Evolutionary conservation across 2,113 vertebrate genomes (phyloP).

Genomic region (Baryphthengus martii): DNA sequence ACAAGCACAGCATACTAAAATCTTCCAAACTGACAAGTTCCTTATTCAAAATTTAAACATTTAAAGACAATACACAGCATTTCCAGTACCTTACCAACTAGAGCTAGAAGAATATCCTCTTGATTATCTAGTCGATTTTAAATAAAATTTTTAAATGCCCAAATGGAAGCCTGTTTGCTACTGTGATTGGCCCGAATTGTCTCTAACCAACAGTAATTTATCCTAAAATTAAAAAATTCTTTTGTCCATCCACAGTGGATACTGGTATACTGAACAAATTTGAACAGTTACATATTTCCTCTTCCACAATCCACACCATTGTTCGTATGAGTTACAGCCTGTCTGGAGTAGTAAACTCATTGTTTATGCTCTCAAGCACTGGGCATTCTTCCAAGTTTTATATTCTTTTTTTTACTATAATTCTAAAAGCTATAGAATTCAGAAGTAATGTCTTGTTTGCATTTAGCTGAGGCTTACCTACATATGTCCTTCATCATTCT

Average conservation of each 20-base stretch:
- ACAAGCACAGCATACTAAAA: too few relatives aligned
- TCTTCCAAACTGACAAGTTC: too few relatives aligned
- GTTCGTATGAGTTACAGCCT: not conserved
- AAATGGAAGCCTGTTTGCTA: not conserved
- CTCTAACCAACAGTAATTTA: not conserved
- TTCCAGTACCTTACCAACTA: too few relatives aligned
- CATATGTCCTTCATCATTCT: not conserved
- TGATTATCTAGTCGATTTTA: too few relatives aligned
- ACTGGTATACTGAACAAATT: not conserved
- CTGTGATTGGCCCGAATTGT: not conserved
- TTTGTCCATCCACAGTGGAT: not conserved
- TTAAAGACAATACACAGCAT: too few relatives aligned
- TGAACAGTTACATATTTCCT: not conserved
- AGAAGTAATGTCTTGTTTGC: not conserved
- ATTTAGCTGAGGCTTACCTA: not conserved
- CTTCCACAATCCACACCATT: not conserved
- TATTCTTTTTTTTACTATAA: not conserved
- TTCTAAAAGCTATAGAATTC: not conserved
- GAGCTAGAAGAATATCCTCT: not conserved
- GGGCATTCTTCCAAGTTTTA: not conserved
- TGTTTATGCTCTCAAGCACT: not conserved
- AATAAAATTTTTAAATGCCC: too few relatives aligned
- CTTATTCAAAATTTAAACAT: too few relatives aligned
- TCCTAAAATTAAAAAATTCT: not conserved
- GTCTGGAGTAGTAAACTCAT: not conserved